These are phyloP conservation scores for Coleophora flavipennella DNA, from an alignment of 2,888 invertebrate genomes.

Conservation along the genomic window DNA sequence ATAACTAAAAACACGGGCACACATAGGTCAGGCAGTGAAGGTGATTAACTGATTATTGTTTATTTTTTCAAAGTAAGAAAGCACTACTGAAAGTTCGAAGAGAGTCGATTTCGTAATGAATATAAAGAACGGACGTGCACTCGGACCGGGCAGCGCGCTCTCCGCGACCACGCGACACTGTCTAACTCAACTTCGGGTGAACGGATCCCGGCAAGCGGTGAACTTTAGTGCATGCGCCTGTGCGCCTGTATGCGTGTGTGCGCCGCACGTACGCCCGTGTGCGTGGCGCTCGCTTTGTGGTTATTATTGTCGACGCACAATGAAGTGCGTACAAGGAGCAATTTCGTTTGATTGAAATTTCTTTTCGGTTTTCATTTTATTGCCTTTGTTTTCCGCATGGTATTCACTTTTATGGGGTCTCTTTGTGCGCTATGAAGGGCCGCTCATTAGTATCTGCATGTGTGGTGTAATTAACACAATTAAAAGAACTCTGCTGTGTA, in stretches of 20 bases:
- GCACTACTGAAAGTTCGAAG: constrained; percentile 36
- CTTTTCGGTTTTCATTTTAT: constrained; percentile 36
- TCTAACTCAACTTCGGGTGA: constrained; percentile 44
- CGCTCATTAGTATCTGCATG: constrained; percentile 42
- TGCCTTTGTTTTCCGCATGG: constrained; percentile 36
- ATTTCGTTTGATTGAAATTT: constrained; percentile 50
- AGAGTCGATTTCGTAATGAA: constrained; percentile 47
- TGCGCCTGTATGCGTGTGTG: constrained; percentile 27
- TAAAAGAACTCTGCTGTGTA: too few species aligned
- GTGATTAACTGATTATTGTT: too few species aligned
- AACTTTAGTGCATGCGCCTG: constrained; percentile 43
- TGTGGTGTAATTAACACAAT: constrained; percentile 34
- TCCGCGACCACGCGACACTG: constrained; percentile 55
- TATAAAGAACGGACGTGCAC: constrained; percentile 42
- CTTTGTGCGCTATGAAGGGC: constrained; percentile 38
- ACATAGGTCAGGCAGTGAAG: too few species aligned
- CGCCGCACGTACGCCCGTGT: constrained; percentile 23
- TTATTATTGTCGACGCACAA: constrained; percentile 57
- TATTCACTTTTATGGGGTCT: constrained; percentile 31
- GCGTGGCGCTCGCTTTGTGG: constrained; percentile 47
- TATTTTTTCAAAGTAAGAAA: constrained; percentile 19
- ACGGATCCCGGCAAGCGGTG: constrained; percentile 31
- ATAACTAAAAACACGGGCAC: too few species aligned
- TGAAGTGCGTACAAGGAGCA: constrained; percentile 46
- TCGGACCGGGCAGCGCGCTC: constrained; percentile 40